Base-by-base conservation (phyloP, 2,888 invertebrate genomes). In the Thymelicus lineola region DNA sequence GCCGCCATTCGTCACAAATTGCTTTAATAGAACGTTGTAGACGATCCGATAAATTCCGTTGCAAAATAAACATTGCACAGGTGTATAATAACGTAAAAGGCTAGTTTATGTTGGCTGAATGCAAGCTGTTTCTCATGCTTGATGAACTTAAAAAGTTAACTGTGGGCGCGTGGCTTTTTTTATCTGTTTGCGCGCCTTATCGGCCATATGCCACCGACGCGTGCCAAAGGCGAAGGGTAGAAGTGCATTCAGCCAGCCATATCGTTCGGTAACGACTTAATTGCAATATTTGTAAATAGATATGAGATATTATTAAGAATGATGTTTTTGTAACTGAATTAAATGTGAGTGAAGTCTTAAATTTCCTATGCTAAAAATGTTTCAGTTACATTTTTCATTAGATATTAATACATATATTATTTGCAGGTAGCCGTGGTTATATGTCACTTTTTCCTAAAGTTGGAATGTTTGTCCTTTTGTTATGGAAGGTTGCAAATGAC, bases 151-250 rank as follows among this genome's bases (percentile, higher is more conserved):
- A 80, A 81, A 82, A 79, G 73, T 75, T 86, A 89, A 90, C 79
- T 67, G 75, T 67, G 58, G 60, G 60, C 76, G 67, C 71, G 72
- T 71, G 64, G 76, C 74, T 73, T 74, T 78, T 77, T 70, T 70
- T 70, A 64, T 70, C 71, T 70, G 71, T 67, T 66, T 67, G 75
- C 75, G 77, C 77, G 79, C 76, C 77, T 83, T 87, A 28, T 86
- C 86, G 72, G 80, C 88, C 92, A 91, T 90, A 93, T 93, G 92
- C 83, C 86, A 88, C 89, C 78, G 78, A 82, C 91, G 89, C 91
- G 92, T 90, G 91, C 84, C 76, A 70, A 73, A 73, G 73, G 74
- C 74, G 68, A 75, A 75, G 74, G 75, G 70, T 65, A 48, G 62
- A 45, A 7, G n/a, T 58, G 59, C 48, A 68, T 62, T 64, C 63